phyloP scores from a whole-genome alignment of 2,113 vertebrate genomes.

The Engraulis encrasicolus region DNA sequence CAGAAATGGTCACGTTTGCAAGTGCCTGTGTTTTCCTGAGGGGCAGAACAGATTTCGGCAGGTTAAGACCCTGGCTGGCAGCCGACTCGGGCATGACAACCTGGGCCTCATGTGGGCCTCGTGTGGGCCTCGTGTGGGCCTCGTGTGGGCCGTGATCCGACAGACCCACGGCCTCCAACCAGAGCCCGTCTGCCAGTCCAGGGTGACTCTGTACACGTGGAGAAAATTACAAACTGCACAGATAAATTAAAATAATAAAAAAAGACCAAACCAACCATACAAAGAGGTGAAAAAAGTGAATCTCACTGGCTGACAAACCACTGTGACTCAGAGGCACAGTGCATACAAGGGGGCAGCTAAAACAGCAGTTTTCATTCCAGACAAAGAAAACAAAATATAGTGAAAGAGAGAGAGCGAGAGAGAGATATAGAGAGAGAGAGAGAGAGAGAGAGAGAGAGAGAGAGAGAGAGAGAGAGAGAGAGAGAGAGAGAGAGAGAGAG shows the following conservation, averaged over 20 bases:
- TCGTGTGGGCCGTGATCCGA: background rate
- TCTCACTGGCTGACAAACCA: slow-evolving; percentile 49
- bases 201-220: slow-evolving; percentile 63
- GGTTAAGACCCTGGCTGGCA: slow-evolving; percentile 29
- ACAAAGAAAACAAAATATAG: slow-evolving; percentile 35
- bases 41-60: slow-evolving; percentile 73
- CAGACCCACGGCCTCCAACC: background rate
- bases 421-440: slow-evolving; percentile 15
- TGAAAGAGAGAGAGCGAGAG: slow-evolving; percentile 22
- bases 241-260: slow-evolving; percentile 24
- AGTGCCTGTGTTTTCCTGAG: slow-evolving; percentile 77
- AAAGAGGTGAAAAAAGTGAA: slow-evolving; percentile 54
- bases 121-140: background rate
- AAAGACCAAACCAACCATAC: slow-evolving; percentile 54
- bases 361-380: slow-evolving; percentile 14
- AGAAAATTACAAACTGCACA: slow-evolving; percentile 59
- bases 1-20: slow-evolving; percentile 68
- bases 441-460: no score
- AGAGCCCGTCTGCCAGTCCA: background rate
- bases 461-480: no score
- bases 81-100: background rate
- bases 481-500: no score
- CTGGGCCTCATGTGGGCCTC: background rate
- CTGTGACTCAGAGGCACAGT: background rate
- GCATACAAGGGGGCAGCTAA: background rate